These are phyloP conservation scores for Clamator glandarius DNA, from an alignment of 2,797 vertebrate species.

Conservation along the genomic window DNA sequence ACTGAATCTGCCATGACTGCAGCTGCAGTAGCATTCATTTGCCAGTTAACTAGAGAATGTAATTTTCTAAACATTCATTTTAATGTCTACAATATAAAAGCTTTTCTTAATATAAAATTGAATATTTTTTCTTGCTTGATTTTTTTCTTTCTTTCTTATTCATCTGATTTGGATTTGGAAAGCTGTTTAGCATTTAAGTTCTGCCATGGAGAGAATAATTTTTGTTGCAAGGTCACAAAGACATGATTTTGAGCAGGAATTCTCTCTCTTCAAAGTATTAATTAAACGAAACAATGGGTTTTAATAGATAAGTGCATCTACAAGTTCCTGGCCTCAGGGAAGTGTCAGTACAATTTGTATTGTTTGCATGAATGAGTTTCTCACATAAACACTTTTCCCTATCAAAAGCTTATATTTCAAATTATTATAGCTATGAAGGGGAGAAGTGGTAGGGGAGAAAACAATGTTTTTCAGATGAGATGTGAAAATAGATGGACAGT, in stretches of 20 bases:
- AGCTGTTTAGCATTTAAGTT: no score
- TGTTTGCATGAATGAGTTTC: neutral
- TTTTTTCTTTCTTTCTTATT: no score
- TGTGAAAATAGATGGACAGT: constrained; percentile 18
- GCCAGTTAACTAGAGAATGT: neutral
- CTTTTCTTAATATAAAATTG: no score
- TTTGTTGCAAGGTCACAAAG: neutral
- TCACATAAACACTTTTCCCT: neutral
- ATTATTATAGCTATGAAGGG: neutral
- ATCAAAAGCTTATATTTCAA: constrained; percentile 12
- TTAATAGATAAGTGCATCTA: constrained; percentile 9
- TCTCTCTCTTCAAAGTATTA: constrained; percentile 9
- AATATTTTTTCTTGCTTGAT: no score
- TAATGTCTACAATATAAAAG: no score
- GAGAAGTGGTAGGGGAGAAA: neutral
- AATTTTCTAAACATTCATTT: neutral
- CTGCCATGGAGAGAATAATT: no score
- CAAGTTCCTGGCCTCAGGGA: neutral
- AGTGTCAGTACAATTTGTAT: neutral
- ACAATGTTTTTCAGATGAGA: neutral
- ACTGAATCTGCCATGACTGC: neutral
- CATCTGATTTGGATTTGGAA: no score
- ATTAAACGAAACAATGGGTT: constrained; percentile 4
- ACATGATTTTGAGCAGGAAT: neutral
- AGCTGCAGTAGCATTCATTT: neutral